Evolutionary conservation across 2,113 vertebrate genomes (phyloP), one percentile per base, ranked within the genome.

Genomic region (Nothocercus julius): DNA sequence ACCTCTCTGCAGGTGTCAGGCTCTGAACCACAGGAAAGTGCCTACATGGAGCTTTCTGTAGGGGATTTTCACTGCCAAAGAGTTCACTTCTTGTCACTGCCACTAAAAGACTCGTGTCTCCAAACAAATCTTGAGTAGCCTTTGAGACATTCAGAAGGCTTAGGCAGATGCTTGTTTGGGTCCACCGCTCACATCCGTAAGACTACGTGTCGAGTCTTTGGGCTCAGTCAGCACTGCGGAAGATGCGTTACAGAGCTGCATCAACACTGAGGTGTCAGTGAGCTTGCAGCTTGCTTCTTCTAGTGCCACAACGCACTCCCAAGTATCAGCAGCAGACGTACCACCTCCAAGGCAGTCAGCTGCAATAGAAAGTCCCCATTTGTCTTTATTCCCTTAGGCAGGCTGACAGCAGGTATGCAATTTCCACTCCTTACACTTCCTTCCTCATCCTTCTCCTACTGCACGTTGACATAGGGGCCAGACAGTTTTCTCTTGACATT

Each of bases 371-470:
- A 93, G 21, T 72, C 68, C 63, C 51, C 51, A 21, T 47, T 81
- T 78, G 14, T 47, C 94, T 91, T 53, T 13, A 49, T 44, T 82
- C 44, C 59, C 68, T 27, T 1, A 10, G 68, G 51, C 51, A 59
- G 42, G 27, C 45, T 85, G 42, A 74, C 11, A 20, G 8, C 0
- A 0, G 15, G 11, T 56, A 19, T 74, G 68, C 45, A 79, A 24
- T 78, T 80, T 72, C 73, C 64, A 87, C 25, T 85, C 76, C 61
- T 93, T 85, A 72, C 17, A 1, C 40, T 87, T 85, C 84, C 78
- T 90, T 85, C 82, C 54, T 91, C 68, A 51, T 86, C 87, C 51
- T 81, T 95, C 61, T 81, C 76, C 85, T 32, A 61, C 59, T 77
- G 51, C 82, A 90, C 79, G 21, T 9, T 18, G 16, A 80, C 72